Base-by-base conservation (phyloP, 2,113 vertebrate genomes). In the Etheostoma cragini region DNA sequence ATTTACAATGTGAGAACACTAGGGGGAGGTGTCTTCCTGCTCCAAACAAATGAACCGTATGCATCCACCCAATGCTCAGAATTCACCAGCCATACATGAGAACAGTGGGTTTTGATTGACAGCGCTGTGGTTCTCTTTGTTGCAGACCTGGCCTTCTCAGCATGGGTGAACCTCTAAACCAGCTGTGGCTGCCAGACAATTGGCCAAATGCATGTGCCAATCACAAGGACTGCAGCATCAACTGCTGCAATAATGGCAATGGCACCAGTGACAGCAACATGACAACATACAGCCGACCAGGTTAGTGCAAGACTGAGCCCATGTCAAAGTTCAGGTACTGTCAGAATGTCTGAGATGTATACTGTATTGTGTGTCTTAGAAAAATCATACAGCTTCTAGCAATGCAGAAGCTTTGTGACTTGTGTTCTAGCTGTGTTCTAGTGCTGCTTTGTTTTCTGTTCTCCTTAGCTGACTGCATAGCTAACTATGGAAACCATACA, bases 401-500 rank as follows among this genome's bases (percentile, higher is more conserved):
- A 35, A 24, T 57, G 19, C 35, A 10, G 35, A 70, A 60, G 58
- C 58, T 63, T 33, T 74, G 57, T 53, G 66, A 58, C 26, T 64
- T 65, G 54, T 85, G 54, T 72, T 76, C 7, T 70, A 62, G 58
- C 69, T 58, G 52, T 63, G 58, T 74, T 76, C 21, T 26, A 47
- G 72, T 76, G 74, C 70, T 75, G 57, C 63, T 80, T 76, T 82
- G 76, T 75, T 71, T 67, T 38, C 26, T 54, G 19, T 65, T 22
- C 52, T 42, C 47, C 90, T 45, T 94, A 99, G 97, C 97, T 75
- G 97, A 99, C 95, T 99, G 97, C 95, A 98, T 99, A 88, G 97
- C 97, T 89, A 99, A 97, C 96, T 98, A 98, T 94, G 98, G 97
- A 93, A 97, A 95, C 95, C 97, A 97, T 88, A 95, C 97, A 94